Evolutionary conservation across 2,888 invertebrate species (phyloP).

Genomic region (Cloeon dipterum): DNA sequence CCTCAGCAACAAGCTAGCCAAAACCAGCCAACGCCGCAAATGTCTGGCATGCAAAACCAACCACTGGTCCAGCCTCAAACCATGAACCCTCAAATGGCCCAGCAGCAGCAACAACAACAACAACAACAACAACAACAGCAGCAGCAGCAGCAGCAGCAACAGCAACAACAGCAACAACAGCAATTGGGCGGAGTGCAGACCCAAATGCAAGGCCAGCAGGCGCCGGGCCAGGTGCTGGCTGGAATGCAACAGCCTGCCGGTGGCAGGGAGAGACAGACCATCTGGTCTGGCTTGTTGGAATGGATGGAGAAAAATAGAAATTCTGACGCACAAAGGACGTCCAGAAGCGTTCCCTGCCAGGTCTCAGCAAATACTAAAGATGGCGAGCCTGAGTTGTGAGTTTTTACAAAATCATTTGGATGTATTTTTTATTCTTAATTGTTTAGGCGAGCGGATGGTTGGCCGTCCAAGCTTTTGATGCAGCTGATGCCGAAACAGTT

Average conservation of each 20-base stretch:
- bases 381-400: conserved; percentile 68
- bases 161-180: conserved; percentile 16
- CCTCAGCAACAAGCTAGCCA: too few relatives aligned
- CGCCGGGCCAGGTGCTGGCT: conserved; percentile 11
- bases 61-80: too few relatives aligned
- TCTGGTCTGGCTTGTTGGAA: conserved; percentile 69
- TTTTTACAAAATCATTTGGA: conserved; percentile 8
- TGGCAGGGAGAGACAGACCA: conserved; percentile 29
- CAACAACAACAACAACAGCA: conserved; percentile 11
- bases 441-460: conserved; percentile 62
- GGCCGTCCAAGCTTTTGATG: conserved; percentile 83
- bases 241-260: conserved; percentile 10
- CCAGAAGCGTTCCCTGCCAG: conserved; percentile 52
- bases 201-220: conserved; percentile 16
- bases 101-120: conserved; percentile 10
- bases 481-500: conserved; percentile 84
- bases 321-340: conserved; percentile 52
- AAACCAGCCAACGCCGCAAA: neutral
- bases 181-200: conserved; percentile 17
- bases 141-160: conserved; percentile 14
- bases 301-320: conserved; percentile 81
- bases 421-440: too few relatives aligned
- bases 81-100: too few relatives aligned
- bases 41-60: too few relatives aligned
- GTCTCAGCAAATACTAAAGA: conserved; percentile 49